Base-by-base conservation (phyloP, 2,888 invertebrate genomes). In the Chirona hameri region DNA sequence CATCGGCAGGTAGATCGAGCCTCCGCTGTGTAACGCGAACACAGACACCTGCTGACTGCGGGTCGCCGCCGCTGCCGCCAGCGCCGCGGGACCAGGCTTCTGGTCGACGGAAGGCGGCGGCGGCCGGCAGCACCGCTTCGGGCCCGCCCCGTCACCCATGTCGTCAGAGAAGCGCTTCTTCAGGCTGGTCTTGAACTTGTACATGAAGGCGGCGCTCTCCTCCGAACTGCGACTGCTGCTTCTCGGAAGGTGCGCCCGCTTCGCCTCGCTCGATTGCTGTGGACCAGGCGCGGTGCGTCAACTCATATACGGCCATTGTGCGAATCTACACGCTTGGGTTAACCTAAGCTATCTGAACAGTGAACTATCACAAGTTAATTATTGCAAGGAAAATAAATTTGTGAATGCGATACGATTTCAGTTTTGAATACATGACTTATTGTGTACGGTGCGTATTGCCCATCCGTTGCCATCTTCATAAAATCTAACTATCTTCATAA, bases 151-250 rank as follows among this genome's bases (percentile, higher is more conserved):
- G 69, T 69, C 69, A 15, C 24, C 69, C 69, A 69, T 69, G 15
- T 89, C 88, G 79, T 88, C 90, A 81, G 89, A 90, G 85, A 97
- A 97, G 83, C 97, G 90, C 87, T 96, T 93, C 87, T 97, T 96
- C 85, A 98, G 97, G 87, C 94, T 95, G 86, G 95, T 97, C 89
- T 98, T 98, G 90, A 96, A 97, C 89, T 97, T 97, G 90, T 97
- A 97, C 24, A 84, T 76, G 57, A 55, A 81, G 29, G 2, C 55
- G 57, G 21, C 29, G 39, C 39, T 39, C 81, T 52, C 81, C 48
- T 80, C 81, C 21, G 52, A 57, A 15, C 55, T 80, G 27, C 55
- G 52, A 24, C 52, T 55, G 55, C 55, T 55, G 48, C 31, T 48
- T 4, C 81, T 80, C 9, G 48, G 52, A 24, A 24, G 24, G 55